phyloP scores from a whole-genome alignment of 2,113 vertebrate genomes.

The Herpailurus yagouaroundi region DNA sequence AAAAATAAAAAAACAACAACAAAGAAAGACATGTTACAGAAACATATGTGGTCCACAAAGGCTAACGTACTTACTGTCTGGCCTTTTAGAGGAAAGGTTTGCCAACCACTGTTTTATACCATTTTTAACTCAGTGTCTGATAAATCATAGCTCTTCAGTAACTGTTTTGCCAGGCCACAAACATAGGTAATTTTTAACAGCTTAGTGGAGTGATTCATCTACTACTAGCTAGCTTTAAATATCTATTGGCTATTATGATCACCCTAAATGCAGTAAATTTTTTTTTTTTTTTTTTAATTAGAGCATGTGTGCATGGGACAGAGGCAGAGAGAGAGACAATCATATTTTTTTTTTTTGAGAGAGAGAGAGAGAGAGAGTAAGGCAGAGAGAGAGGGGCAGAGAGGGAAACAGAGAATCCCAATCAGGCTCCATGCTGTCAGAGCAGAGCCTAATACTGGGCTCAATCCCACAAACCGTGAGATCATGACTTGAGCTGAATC shows the following conservation, averaged over 20 bases:
- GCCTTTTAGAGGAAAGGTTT: not conserved
- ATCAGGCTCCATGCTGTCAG: no score
- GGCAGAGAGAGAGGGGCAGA: no score
- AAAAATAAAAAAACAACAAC: not conserved
- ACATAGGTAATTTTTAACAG: not conserved
- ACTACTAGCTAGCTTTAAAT: not conserved
- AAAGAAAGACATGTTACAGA: not conserved
- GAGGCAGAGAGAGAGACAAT: no score
- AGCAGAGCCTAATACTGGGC: no score
- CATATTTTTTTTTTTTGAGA: no score
- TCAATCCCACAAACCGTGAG: no score
- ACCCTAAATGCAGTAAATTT: not conserved
- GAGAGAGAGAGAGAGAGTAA: no score
- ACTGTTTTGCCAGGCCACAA: not conserved
- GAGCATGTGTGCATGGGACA: no score
- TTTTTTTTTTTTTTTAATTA: not conserved
- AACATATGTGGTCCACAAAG: not conserved
- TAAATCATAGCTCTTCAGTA: not conserved
- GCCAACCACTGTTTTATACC: not conserved
- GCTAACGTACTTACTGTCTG: conserved; percentile 4
- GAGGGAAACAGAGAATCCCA: no score
- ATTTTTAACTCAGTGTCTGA: not conserved
- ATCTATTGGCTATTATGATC: not conserved
- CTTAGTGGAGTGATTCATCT: not conserved
- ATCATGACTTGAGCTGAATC: no score